phyloP scores from a whole-genome alignment of 2,888 invertebrate species.

The Epinotia brunnichana region DNA sequence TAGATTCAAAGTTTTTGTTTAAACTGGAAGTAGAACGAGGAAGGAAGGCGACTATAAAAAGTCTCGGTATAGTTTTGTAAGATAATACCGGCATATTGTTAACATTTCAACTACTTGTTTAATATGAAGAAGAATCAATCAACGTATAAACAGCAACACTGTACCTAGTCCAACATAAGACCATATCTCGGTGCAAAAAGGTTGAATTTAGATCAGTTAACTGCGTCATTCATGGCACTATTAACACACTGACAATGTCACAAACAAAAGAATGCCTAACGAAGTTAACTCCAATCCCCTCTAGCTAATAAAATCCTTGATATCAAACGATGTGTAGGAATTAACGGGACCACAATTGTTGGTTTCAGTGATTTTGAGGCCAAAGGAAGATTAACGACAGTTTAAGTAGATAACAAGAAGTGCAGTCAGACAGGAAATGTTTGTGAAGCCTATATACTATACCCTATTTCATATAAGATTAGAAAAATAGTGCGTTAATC shows the following conservation, averaged over 20 bases:
- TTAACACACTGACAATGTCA: background rate
- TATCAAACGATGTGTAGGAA: slow-evolving; percentile 34
- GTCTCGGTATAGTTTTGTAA: background rate
- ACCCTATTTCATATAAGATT: no score
- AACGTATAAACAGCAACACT: background rate
- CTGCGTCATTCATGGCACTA: no score
- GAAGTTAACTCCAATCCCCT: slow-evolving; percentile 17
- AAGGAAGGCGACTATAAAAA: background rate
- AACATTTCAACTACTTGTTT: no score
- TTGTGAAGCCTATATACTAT: background rate
- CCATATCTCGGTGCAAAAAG: no score
- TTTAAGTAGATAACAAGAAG: slow-evolving; percentile 39
- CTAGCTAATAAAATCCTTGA: slow-evolving; percentile 30
- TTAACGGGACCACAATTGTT: slow-evolving; percentile 25
- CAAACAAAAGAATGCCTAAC: slow-evolving; percentile 12
- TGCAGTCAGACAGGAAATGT: slow-evolving; percentile 2
- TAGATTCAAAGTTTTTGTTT: slow-evolving; percentile 10
- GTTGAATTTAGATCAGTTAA: no score
- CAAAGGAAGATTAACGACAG: slow-evolving; percentile 38
- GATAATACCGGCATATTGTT: background rate
- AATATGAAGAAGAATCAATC: background rate
- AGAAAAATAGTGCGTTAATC: no score
- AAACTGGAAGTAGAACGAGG: slow-evolving; percentile 6
- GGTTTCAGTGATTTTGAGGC: slow-evolving; percentile 38
- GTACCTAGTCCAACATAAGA: no score